Evolutionary conservation across 2,797 vertebrate genomes (phyloP), one percentile per base, ranked within the genome.

Genomic region (Chiroxiphia lanceolata): DNA sequence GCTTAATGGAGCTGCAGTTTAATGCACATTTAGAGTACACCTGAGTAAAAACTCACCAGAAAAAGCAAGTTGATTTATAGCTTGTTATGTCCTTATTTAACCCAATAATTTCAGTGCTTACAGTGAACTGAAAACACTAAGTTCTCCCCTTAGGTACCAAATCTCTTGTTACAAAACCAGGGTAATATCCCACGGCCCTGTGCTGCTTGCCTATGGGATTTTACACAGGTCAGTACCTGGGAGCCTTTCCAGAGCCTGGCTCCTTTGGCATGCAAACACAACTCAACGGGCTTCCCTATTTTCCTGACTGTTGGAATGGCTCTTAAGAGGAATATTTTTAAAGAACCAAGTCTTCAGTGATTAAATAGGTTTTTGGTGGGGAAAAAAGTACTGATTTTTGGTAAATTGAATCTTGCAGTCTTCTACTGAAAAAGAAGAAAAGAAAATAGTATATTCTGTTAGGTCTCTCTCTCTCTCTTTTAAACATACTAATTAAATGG

Each of bases 1-100:
- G 98, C 98, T 98, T 98, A 99, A 99, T 99, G 98, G 98, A 98
- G 98, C 98, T 96, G 96, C 97, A 97, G 98, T 98, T 98, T 98
- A 98, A 98, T 98, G 98, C 97, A 98, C 98, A 97, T 98, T 98
- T 98, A 98, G 97, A 98, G 98, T 97, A 98, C 97, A 98, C 98
- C 98, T 98, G 98, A 98, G 98, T 97, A 97, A 98, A 98, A 98
- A 98, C 97, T 97, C 97, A 78, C 93, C 96, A 97, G 97, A 76
- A 98, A 97, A 97, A 96, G 96, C 96, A 93, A 78, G 93, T 97
- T 98, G 98, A 98, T 98, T 98, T 98, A 98, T 97, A 95, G 97
- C 98, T 97, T 97, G 96, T 97, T 98, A 95, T 97, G 95, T 97
- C 98, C 98, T 98, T 98, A 97, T 97, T 98, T 98, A 98, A 98